Evolutionary conservation across 2,113 vertebrate species (phyloP).

Genomic region (Plestiodon gilberti): DNA sequence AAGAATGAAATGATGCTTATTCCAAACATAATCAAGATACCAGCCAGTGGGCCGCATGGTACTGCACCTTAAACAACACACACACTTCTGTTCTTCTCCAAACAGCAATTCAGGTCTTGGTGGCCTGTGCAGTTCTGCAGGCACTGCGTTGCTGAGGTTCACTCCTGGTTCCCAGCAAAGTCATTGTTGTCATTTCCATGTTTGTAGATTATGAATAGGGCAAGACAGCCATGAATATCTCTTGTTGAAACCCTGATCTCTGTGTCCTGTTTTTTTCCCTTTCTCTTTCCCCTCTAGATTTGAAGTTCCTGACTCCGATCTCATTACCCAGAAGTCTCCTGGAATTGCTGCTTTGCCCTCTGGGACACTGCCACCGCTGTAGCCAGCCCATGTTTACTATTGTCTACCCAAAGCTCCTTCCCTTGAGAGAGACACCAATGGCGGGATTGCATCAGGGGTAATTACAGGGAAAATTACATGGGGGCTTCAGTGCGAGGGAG

Average conservation of each 20-base stretch:
- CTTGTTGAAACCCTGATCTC: conserved; percentile 2
- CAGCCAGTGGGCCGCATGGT: background rate
- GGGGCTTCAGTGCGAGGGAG: conserved; percentile 43
- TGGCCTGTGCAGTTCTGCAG: background rate
- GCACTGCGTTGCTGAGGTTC: background rate
- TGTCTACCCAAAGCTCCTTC: conserved; percentile 95
- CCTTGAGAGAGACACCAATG: conserved; percentile 91
- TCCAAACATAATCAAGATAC: background rate
- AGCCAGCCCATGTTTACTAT: conserved; percentile 97
- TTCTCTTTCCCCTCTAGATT: conserved; percentile 70
- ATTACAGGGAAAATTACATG: conserved; percentile 66
- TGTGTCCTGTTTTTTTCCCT: conserved; percentile 52
- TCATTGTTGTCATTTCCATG: background rate
- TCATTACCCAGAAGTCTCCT: conserved; percentile 89
- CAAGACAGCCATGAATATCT: background rate
- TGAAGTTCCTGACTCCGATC: conserved; percentile 83
- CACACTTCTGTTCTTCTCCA: background rate
- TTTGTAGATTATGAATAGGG: background rate
- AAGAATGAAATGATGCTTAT: background rate
- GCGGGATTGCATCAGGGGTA: conserved; percentile 94
- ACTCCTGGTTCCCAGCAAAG: background rate
- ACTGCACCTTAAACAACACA: too few relatives aligned
- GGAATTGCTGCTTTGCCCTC: conserved; percentile 88
- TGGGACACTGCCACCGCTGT: conserved; percentile 96
- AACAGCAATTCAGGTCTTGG: too few relatives aligned